phyloP scores from a whole-genome alignment of 2,888 invertebrate genomes.

The Meloe dianella region DNA sequence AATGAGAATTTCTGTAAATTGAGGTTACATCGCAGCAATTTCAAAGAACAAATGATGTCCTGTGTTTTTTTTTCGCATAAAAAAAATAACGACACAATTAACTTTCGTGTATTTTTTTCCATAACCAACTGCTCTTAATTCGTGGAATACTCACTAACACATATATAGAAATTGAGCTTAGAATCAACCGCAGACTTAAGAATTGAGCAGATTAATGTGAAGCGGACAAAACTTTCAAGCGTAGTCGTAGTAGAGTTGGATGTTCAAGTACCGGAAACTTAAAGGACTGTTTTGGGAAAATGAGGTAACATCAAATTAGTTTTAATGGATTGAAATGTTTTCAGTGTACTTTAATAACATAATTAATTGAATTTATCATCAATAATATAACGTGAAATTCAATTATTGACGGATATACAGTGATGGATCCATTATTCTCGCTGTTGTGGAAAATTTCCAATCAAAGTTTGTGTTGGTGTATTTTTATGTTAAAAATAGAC shows the following conservation, averaged over 20 bases:
- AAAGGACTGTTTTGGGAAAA: not conserved
- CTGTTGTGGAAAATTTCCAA: too few species aligned
- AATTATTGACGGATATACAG: not conserved
- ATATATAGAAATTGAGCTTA: not conserved
- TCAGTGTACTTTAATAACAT: not conserved
- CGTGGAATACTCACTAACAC: not conserved
- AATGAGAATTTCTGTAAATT: too few species aligned
- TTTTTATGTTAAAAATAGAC: not conserved
- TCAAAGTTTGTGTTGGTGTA: too few species aligned
- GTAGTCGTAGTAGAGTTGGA: not conserved
- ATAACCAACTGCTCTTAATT: not conserved
- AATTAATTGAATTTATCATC: not conserved
- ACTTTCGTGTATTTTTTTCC: not conserved
- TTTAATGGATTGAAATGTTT: constrained; percentile 4
- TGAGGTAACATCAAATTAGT: not conserved
- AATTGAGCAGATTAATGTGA: not conserved
- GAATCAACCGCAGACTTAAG: constrained; percentile 1
- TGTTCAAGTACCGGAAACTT: constrained; percentile 8
- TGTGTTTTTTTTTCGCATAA: not conserved
- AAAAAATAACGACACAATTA: not conserved
- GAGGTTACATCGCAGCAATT: too few species aligned
- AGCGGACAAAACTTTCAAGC: not conserved
- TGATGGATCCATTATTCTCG: too few species aligned
- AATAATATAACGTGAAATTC: not conserved
- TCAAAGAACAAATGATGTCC: too few species aligned